These are phyloP conservation scores for Tipula vernalis DNA, from an alignment of 2,888 invertebrate genomes.

Conservation along the genomic window DNA sequence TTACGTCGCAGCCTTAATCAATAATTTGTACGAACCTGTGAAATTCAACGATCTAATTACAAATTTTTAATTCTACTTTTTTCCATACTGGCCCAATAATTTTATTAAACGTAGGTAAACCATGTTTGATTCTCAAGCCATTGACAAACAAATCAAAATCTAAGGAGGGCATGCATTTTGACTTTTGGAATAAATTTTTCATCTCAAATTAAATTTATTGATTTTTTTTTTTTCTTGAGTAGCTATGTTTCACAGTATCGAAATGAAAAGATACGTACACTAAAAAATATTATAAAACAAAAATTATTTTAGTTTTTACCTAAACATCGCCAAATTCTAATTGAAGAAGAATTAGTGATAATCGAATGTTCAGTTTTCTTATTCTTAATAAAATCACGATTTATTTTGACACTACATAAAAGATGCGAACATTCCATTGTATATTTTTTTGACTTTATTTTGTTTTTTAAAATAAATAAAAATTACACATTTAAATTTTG, in stretches of 20 bases:
- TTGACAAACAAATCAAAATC: not conserved
- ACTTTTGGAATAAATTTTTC: not conserved
- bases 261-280: not conserved
- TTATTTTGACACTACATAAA: slow-evolving; percentile 48
- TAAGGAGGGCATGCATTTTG: not conserved
- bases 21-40: not conserved
- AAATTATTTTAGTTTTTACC: slow-evolving; percentile 17
- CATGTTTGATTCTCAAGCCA: not conserved
- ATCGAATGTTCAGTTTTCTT: slow-evolving; percentile 32
- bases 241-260: not conserved
- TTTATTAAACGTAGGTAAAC: not conserved
- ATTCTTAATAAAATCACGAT: slow-evolving; percentile 36
- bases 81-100: not conserved
- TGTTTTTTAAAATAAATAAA: not conserved
- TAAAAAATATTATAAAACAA: not conserved
- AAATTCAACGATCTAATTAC: not conserved
- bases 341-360: not conserved
- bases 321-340: slow-evolving; percentile 21
- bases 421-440: slow-evolving; percentile 60
- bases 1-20: not conserved
- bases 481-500: not conserved
- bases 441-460: slow-evolving; percentile 17
- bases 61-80: not conserved
- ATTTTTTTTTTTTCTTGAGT: not conserved
- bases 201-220: not conserved